phyloP scores from a whole-genome alignment of 2,113 vertebrate genomes.

The Physeter macrocephalus region DNA sequence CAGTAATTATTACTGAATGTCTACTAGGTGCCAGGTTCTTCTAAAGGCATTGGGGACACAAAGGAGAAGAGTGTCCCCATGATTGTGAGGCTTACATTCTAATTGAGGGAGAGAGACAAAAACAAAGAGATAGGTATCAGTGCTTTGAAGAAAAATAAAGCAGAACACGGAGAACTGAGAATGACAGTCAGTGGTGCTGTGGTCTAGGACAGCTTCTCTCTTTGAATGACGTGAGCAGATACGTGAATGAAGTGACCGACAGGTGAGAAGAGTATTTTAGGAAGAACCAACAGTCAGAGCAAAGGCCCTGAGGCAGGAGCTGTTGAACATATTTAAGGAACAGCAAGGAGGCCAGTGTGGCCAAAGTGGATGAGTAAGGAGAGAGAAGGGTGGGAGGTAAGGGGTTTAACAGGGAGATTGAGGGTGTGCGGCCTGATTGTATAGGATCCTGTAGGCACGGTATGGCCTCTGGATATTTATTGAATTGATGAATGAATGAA shows the following conservation, averaged over 20 bases:
- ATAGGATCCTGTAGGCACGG: accelerated
- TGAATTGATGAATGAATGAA: background rate
- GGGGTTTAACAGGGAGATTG: background rate
- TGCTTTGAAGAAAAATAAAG: background rate
- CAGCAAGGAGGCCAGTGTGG: background rate
- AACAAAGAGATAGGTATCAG: background rate
- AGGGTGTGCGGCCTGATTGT: accelerated
- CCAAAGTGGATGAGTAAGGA: background rate
- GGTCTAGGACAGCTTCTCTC: background rate
- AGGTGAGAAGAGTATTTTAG: background rate
- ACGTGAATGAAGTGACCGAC: background rate
- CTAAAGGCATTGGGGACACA: background rate
- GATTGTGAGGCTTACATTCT: background rate
- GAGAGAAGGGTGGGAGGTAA: background rate
- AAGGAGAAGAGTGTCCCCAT: background rate
- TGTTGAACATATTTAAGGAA: background rate
- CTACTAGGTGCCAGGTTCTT: background rate
- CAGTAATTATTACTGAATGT: background rate
- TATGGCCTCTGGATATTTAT: background rate
- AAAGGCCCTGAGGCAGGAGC: background rate
- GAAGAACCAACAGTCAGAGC: background rate
- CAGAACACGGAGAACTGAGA: background rate
- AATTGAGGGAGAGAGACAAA: background rate
- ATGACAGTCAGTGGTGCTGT: accelerated
- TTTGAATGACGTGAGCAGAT: background rate